These are phyloP conservation scores for Xanthorhoe spadicearia DNA, from an alignment of 2,888 invertebrate genomes.

Conservation along the genomic window DNA sequence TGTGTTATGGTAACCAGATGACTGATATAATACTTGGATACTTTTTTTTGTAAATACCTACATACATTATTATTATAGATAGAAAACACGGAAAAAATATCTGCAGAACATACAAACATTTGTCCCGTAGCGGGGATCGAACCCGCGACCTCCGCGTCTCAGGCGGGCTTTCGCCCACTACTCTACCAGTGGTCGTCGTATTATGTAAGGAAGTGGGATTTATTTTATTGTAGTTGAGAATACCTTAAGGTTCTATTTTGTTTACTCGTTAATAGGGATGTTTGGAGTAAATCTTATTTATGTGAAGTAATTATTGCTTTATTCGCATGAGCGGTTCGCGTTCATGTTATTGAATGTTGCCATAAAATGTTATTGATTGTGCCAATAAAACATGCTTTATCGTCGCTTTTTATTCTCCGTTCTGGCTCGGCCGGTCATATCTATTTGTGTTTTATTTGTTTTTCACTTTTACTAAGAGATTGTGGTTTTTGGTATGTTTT, in stretches of 20 bases:
- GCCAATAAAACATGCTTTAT: slow-evolving; percentile 78
- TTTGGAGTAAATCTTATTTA: slow-evolving; percentile 79
- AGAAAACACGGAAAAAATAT: too few relatives aligned
- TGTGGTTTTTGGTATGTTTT: too few relatives aligned
- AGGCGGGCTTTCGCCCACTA: too few relatives aligned
- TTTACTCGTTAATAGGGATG: slow-evolving; percentile 75
- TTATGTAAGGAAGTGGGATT: slow-evolving; percentile 80
- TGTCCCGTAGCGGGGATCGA: too few relatives aligned
- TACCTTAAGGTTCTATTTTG: slow-evolving; percentile 78
- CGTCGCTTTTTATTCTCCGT: slow-evolving; percentile 63
- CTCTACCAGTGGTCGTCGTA: too few relatives aligned
- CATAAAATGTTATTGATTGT: slow-evolving; percentile 81
- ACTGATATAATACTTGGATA: too few relatives aligned
- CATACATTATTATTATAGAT: too few relatives aligned
- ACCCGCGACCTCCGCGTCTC: too few relatives aligned
- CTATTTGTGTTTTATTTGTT: slow-evolving; percentile 49
- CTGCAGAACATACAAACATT: too few relatives aligned
- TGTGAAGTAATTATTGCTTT: slow-evolving; percentile 80
- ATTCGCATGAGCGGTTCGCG: slow-evolving; percentile 74
- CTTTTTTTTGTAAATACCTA: too few relatives aligned
- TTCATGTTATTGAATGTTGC: slow-evolving; percentile 79
- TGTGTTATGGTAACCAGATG: too few relatives aligned
- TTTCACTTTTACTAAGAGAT: slow-evolving; percentile 13
- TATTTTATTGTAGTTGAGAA: slow-evolving; percentile 80
- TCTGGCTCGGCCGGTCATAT: slow-evolving; percentile 61